These are phyloP conservation scores for Lycaon pictus DNA, from an alignment of 2,113 vertebrate species.

Conservation along the genomic window DNA sequence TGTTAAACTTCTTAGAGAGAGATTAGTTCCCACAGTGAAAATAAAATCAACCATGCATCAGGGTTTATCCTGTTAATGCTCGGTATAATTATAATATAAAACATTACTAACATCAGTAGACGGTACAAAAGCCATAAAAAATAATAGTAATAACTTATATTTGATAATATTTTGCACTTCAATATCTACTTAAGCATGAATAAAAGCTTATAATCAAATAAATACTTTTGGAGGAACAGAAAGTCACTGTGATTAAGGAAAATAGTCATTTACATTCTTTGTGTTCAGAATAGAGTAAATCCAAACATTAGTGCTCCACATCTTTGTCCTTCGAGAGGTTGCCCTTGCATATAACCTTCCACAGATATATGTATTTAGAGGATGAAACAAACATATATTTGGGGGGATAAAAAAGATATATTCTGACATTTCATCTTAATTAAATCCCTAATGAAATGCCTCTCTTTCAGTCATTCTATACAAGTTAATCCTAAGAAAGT, in stretches of 20 bases:
- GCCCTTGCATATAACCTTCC: neutral
- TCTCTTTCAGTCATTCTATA: conserved; percentile 18
- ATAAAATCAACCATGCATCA: conserved; percentile 41
- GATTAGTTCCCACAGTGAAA: conserved; percentile 64
- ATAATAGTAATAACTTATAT: conserved; percentile 48
- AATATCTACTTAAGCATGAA: conserved; percentile 1
- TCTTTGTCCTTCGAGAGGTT: neutral
- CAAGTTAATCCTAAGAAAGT: conserved; percentile 22
- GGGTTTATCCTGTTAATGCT: conserved; percentile 48
- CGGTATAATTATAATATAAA: conserved; percentile 62
- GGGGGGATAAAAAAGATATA: neutral
- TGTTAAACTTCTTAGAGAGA: conserved; percentile 52
- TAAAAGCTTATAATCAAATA: conserved; percentile 30
- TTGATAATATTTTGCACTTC: conserved; percentile 20
- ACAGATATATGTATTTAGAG: neutral
- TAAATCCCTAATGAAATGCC: conserved; percentile 27
- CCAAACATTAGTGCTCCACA: neutral
- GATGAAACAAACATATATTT: conserved; percentile 43
- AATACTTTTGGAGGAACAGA: conserved; percentile 1
- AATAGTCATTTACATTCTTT: conserved; percentile 11
- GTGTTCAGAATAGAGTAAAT: neutral
- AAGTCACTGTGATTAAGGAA: neutral
- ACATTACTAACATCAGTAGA: conserved; percentile 55
- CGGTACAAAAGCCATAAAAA: conserved; percentile 52
- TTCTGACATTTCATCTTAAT: conserved; percentile 35